phyloP scores from a whole-genome alignment of 2,797 vertebrate genomes.

The Chaenodraco wilsoni region DNA sequence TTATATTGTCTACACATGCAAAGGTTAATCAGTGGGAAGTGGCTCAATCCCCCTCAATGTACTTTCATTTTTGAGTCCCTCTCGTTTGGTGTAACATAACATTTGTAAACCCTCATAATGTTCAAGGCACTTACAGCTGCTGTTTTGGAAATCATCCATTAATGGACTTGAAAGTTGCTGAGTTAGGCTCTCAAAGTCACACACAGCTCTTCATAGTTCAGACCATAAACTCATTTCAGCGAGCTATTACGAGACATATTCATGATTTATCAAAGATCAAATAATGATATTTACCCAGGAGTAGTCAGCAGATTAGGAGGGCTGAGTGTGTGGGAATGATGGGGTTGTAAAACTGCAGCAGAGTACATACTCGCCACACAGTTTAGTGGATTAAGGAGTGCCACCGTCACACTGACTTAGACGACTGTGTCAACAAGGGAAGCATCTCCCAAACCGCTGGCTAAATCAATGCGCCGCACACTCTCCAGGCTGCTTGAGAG shows the following conservation, averaged over 20 bases:
- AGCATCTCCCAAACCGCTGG: constrained; percentile 76
- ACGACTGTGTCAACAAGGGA: constrained; percentile 83
- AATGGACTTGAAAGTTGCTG: constrained; percentile 45
- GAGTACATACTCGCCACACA: constrained; percentile 70
- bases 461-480: constrained; percentile 82
- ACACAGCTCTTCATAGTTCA: constrained; percentile 17
- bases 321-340: constrained; percentile 61
- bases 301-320: constrained; percentile 64
- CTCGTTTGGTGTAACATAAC: constrained; percentile 6
- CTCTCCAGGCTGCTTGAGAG: constrained; percentile 78
- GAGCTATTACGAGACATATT: constrained; percentile 29
- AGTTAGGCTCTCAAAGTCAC: constrained; percentile 23
- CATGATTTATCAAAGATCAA: constrained; percentile 71
- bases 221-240: constrained; percentile 31
- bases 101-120: constrained; percentile 27
- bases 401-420: constrained; percentile 77
- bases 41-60: not conserved
- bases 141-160: constrained; percentile 49
- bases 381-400: constrained; percentile 83
- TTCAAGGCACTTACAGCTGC: constrained; percentile 31
- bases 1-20: not conserved
- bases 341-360: constrained; percentile 69
- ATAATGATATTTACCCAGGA: constrained; percentile 74
- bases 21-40: not conserved
- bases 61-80: constrained; percentile 23